Evolutionary conservation across 2,888 invertebrate genomes (phyloP), one percentile per base, ranked within the genome.

Genomic region (Apocheima hispidaria): DNA sequence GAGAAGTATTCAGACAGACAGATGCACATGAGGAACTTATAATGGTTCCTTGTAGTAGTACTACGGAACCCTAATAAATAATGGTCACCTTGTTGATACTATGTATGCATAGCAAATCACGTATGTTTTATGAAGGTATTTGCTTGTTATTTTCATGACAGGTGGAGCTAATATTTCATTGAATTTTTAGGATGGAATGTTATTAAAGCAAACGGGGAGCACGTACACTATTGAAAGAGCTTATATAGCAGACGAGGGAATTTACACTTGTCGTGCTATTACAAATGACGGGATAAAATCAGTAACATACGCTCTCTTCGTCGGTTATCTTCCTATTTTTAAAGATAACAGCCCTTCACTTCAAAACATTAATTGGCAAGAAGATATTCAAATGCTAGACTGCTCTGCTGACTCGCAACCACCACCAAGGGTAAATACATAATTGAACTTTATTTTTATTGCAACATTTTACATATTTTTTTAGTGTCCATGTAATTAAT

Each of bases 251-350:
- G 46, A 66, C 7, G 70, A 69, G 14, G 68, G 65, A 3, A 70
- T 69, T 44, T 72, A 68, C 40, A 72, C 72, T 6, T 72, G 72
- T 36, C 66, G 69, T 41, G 48, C 57, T 0, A 69, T 60, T 48
- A 66, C 61, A 20, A 36, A 63, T 6, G 49, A 63, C 16, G 68
- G 66, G 0, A 62, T 70, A 6, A 16, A 26, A 14, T 66, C 69
- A 0, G 48, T 63, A 36, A 70, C 63, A 14, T 69, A 59, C 54
- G 60, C 54, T 0, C 46, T 72, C 0, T 55, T 67, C 18, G 59
- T 70, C 0, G 72, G 70, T 0, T 62, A 48, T 21, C n/a, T 48
- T 28, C 72, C 70, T 3, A 21, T 5, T 1, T 69, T 72, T 23
- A 30, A 49, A 16, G 12, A 36, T 9, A 21, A 51, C 2, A 35